Base-by-base conservation (phyloP, 1,140 invertebrate species). In the Ericerus pela region DNA sequence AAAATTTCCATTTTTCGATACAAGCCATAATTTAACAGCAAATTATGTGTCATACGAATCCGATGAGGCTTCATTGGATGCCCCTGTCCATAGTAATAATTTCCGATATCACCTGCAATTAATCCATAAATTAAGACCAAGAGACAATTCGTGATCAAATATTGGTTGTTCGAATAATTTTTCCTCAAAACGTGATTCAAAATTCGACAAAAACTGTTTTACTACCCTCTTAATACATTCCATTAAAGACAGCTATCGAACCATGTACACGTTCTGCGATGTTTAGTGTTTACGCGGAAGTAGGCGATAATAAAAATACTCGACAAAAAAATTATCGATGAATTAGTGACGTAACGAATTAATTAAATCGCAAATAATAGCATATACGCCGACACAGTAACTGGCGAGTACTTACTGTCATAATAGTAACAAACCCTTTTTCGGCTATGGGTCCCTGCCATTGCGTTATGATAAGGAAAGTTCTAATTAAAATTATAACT, bases 1-100 rank as follows among this genome's bases (percentile, higher is more conserved):
- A 96, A 97, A 65, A 97, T 96, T 77, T 99, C 96, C 94, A 99
- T 97, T 78, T 99, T 99, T 61, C 95, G 80, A 70, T 99, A 99
- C 10, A 99, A 77, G 51, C 96, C 96, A 85, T 99, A 99, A 73
- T 99, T 98, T 2, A 99, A 72, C 22, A 99, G 79, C 56, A 99
- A 79, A 79, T 98, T 98, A 72, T 99, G 96, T 2, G 96, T 97
- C 96, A 99, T 99, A 66, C 96, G 84, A 80, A 99, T 99, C 60
- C 96, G 81, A 71, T 99, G 96, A 6, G 96, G 96, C 70, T 99
- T 99, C 96, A 99, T 99, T 6, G 96, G 96, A 79, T 99, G 96
- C n/a, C 96, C 95, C 72, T 99, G 96, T 1, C 96, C 96, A 87
- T 99, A 99, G 68, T 99, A 99, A 70, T 98, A 99, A 72, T 99